These are phyloP conservation scores for Tenualosa thibaudeaui DNA, from an alignment of 2,797 vertebrate genomes.

Conservation along the genomic window DNA sequence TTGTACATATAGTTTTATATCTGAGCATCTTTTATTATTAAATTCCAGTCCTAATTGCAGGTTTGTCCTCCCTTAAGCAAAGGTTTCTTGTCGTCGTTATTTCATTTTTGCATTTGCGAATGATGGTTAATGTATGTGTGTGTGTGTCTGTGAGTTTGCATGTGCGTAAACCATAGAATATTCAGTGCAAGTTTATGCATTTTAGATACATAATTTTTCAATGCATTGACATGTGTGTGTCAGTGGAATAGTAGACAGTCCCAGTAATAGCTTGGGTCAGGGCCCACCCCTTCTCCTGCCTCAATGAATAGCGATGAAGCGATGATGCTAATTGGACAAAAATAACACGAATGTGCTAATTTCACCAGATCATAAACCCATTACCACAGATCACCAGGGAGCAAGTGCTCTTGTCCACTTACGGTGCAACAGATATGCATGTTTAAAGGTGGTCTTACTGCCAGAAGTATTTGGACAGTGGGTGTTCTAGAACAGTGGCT, in stretches of 20 bases:
- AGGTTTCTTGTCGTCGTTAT: not conserved
- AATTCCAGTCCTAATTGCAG: slow-evolving; percentile 71
- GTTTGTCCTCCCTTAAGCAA: slow-evolving; percentile 45
- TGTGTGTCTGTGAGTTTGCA: slow-evolving; percentile 6
- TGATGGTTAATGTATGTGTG: not conserved
- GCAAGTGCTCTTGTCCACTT: too few relatives aligned
- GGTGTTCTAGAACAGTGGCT: too few relatives aligned
- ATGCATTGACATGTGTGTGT: not conserved
- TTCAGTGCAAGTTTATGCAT: not conserved
- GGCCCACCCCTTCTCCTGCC: too few relatives aligned
- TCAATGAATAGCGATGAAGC: too few relatives aligned
- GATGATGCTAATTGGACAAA: too few relatives aligned
- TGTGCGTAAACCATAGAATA: not conserved
- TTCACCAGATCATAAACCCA: too few relatives aligned
- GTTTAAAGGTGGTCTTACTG: too few relatives aligned
- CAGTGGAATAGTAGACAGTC: not conserved
- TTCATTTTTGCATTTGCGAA: not conserved
- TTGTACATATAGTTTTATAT: slow-evolving; percentile 81
- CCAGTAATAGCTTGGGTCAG: too few relatives aligned
- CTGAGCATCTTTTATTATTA: slow-evolving; percentile 72
- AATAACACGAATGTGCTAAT: too few relatives aligned
- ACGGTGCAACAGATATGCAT: too few relatives aligned
- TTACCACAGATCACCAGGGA: too few relatives aligned
- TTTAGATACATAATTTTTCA: not conserved
- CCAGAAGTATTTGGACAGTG: too few relatives aligned